Conservation (phyloP, 2,113 vertebrate genomes). For the Tauraco erythrolophus region DNA sequence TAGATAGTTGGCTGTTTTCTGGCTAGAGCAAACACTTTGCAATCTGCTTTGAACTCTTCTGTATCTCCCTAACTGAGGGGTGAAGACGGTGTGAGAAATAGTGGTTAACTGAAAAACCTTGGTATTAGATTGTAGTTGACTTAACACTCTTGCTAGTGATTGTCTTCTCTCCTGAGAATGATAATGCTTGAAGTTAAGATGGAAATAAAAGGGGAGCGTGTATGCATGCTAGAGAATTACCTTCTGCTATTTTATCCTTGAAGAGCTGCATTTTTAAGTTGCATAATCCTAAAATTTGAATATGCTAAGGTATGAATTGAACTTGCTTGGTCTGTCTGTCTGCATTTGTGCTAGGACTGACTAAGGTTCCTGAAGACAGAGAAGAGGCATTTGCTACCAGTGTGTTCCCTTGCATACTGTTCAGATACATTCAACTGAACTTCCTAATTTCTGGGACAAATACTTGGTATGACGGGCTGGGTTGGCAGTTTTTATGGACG, state of each 20-base stretch:
- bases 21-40: neutral
- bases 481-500: slow-evolving; percentile 44
- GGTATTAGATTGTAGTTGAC: neutral
- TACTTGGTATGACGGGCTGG: slow-evolving; percentile 29
- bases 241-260: neutral
- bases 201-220: neutral
- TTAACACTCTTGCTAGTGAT: neutral
- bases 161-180: neutral
- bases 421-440: slow-evolving; percentile 43
- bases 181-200: neutral
- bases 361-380: neutral
- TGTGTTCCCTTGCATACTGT: slow-evolving; percentile 28
- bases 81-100: neutral
- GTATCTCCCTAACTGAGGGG: neutral
- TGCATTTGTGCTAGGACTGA: neutral
- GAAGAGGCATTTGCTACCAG: slow-evolving; percentile 20
- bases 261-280: neutral
- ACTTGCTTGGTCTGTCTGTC: neutral
- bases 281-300: neutral
- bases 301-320: neutral
- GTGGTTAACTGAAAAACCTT: neutral
- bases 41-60: neutral
- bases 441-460: slow-evolving; percentile 57
- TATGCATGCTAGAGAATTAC: neutral
- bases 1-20: neutral